phyloP scores from a whole-genome alignment of 2,113 vertebrate genomes.

The Poeciliopsis occidentalis region DNA sequence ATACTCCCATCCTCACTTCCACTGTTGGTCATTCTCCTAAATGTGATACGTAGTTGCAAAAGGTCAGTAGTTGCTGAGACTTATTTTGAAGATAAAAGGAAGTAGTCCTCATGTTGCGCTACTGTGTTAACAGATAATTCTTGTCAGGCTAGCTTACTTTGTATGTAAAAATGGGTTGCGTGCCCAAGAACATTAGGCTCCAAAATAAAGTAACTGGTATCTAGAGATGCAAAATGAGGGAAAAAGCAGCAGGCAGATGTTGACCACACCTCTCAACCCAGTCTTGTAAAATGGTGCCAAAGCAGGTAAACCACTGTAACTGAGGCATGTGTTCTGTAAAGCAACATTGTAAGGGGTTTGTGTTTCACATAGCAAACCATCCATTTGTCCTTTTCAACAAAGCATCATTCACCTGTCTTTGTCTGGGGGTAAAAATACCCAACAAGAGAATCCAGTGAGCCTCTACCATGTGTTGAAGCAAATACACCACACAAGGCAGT shows the following conservation, averaged over 20 bases:
- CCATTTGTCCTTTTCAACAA: slow-evolving; percentile 2
- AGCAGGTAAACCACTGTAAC: neutral
- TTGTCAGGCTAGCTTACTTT: neutral
- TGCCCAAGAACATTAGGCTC: neutral
- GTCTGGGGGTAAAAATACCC: slow-evolving; percentile 7
- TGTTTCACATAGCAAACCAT: slow-evolving; percentile 9
- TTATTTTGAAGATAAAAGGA: neutral
- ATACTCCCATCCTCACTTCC: too few species aligned
- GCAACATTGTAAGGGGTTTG: slow-evolving; percentile 30
- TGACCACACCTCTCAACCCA: too few species aligned
- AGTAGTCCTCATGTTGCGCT: neutral
- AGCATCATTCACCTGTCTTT: slow-evolving; percentile 6
- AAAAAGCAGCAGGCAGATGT: too few species aligned
- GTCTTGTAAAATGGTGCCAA: neutral
- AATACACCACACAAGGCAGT: slow-evolving; percentile 25
- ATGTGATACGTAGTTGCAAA: too few species aligned
- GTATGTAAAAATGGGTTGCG: neutral
- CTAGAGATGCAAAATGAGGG: too few species aligned
- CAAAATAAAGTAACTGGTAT: too few species aligned
- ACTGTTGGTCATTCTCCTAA: too few species aligned
- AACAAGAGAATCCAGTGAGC: slow-evolving; percentile 22
- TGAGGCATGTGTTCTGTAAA: neutral
- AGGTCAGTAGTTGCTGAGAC: neutral
- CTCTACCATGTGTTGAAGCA: slow-evolving; percentile 24
- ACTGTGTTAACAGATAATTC: neutral